These are phyloP conservation scores for Linnaemya tessellans DNA, from an alignment of 2,888 invertebrate species.

Conservation along the genomic window DNA sequence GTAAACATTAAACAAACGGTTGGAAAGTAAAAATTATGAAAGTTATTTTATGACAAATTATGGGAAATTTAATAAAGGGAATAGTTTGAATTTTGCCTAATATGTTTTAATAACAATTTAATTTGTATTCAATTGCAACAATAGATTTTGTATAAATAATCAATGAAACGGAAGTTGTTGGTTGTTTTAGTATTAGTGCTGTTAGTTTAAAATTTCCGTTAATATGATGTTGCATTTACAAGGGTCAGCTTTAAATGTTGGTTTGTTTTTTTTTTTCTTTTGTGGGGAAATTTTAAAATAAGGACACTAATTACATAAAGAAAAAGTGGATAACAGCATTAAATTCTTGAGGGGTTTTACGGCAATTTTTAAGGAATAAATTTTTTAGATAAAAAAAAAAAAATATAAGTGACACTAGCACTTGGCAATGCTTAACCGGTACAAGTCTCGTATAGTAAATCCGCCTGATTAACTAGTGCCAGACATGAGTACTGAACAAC, in stretches of 20 bases:
- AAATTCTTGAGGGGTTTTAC: too few species aligned
- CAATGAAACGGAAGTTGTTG: background rate
- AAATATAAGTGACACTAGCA: too few species aligned
- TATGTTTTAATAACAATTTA: background rate
- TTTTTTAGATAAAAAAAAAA: too few species aligned
- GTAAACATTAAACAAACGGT: background rate
- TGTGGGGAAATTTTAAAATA: conserved; percentile 49
- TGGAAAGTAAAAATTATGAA: background rate
- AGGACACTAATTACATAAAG: conserved; percentile 42
- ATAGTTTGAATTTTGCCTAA: background rate
- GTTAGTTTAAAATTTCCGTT: conserved; percentile 63
- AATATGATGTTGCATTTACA: conserved; percentile 33
- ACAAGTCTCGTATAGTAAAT: too few species aligned
- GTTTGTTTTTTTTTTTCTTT: background rate
- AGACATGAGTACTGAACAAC: too few species aligned
- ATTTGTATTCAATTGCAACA: background rate
- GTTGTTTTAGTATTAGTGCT: conserved; percentile 36
- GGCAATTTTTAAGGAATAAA: too few species aligned
- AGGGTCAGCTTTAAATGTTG: conserved; percentile 62
- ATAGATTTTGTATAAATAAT: background rate
- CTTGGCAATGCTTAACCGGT: too few species aligned
- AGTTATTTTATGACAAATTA: background rate
- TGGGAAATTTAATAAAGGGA: background rate
- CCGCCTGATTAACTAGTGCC: too few species aligned
- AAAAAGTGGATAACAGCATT: background rate